Conservation (phyloP, 2,888 invertebrate genomes). For the Eumerus sabulonum region DNA sequence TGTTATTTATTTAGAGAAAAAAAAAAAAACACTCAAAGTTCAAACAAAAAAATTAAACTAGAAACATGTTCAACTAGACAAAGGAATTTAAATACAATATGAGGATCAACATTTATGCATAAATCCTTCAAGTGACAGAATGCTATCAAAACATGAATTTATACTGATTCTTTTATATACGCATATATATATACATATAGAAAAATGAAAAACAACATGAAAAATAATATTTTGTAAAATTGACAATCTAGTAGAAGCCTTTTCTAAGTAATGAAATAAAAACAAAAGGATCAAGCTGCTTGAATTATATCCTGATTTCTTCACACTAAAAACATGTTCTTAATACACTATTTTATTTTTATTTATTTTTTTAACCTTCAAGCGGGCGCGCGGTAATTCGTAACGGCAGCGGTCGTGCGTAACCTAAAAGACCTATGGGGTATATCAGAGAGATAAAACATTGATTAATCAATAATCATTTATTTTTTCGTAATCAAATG, state of each 20-base stretch:
- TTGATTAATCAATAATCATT: too few relatives aligned
- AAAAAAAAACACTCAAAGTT: slow-evolving; percentile 39
- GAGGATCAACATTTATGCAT: slow-evolving; percentile 59
- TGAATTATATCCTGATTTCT: background rate
- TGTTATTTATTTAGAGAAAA: slow-evolving; percentile 10
- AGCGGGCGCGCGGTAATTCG: too few relatives aligned
- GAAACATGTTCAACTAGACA: slow-evolving; percentile 26
- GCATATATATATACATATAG: too few relatives aligned
- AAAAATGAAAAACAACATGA: slow-evolving; percentile 30
- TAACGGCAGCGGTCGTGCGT: too few relatives aligned
- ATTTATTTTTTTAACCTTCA: background rate
- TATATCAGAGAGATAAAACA: too few relatives aligned
- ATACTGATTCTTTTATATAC: slow-evolving; percentile 32
- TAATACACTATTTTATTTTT: slow-evolving; percentile 1
- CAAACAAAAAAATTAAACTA: slow-evolving; percentile 52
- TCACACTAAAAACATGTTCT: background rate
- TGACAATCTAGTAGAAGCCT: slow-evolving; percentile 67
- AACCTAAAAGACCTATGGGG: too few relatives aligned
- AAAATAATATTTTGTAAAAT: slow-evolving; percentile 57
- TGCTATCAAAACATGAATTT: slow-evolving; percentile 36
- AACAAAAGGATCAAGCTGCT: background rate
- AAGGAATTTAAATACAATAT: slow-evolving; percentile 44
- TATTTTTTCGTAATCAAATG: too few relatives aligned
- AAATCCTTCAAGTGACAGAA: background rate
- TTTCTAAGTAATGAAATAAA: slow-evolving; percentile 56